Evolutionary conservation across 2,113 vertebrate species (phyloP), one percentile per base, ranked within the genome.

Genomic region (Ceyx cyanopectus): DNA sequence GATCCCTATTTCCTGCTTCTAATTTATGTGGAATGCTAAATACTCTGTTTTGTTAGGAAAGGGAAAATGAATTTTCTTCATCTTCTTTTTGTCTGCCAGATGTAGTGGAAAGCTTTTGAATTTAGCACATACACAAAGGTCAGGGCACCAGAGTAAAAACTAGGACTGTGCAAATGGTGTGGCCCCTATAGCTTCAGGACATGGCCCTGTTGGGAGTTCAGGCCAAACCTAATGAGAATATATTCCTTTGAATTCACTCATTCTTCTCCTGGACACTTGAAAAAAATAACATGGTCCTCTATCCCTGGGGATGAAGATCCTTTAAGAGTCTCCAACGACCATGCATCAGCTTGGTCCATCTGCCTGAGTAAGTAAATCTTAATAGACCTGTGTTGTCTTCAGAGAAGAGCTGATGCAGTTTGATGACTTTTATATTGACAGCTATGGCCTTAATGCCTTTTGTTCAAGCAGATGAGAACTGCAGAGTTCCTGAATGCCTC

Each of bases 1-100:
- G 81, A 94, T 92, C 76, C 84, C 40, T 70, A 57, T 85, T 91
- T 95, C 84, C 87, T 92, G 91, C 79, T 82, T 96, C 68, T 92
- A 93, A 96, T 96, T 94, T 87, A 40, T 41, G 66, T 85, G 96
- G 92, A 95, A 96, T 96, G 92, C 79, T 91, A 87, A 94, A 87
- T 76, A 66, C 66, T 88, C 48, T 86, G 41, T 75, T 82, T 90
- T 68, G 26, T 70, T 81, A 69, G 34, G 53, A 85, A 86, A 90
- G 54, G 23, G 48, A 93, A 90, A 96, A 92, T 72, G 20, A 93
- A 57, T 68, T 94, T 95, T 93, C 85, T 91, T 91, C 73, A 81
- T 96, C 83, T 80, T 90, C 54, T 92, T 87, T 93, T 91, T 92
- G 75, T 87, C 87, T 95, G 68, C 79, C 91, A 93, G 92, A 87